Conservation (phyloP, 2,797 vertebrate genomes). For the Kryptopterus vitreolus region DNA sequence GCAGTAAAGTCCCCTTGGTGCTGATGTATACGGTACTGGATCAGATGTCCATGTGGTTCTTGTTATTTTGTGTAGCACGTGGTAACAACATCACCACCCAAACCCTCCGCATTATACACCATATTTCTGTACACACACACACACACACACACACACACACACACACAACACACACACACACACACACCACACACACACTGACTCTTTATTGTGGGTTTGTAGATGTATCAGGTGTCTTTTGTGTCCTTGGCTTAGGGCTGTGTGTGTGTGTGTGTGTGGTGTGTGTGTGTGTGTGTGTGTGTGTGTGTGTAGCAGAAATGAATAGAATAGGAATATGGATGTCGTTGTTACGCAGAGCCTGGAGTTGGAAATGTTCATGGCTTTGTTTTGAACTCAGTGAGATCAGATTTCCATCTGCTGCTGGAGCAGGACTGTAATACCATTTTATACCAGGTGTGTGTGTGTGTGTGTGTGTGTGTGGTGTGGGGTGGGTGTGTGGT, state of each 20-base stretch:
- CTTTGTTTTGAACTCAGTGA: slow-evolving; percentile 1
- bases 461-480: background rate
- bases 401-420: slow-evolving; percentile 9
- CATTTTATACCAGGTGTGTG: background rate
- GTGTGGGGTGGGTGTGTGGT: background rate
- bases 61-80: background rate
- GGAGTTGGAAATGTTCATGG: slow-evolving; percentile 1
- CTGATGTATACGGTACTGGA: background rate
- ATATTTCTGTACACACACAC: slow-evolving; percentile 17
- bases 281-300: background rate
- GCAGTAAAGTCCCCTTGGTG: background rate
- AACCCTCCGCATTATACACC: no score
- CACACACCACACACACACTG: slow-evolving; percentile 15
- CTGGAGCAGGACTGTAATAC: background rate
- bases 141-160: slow-evolving; percentile 17
- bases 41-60: background rate
- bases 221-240: slow-evolving; percentile 13
- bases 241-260: background rate
- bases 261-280: slow-evolving; percentile 13
- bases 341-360: slow-evolving; percentile 2
- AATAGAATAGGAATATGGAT: background rate
- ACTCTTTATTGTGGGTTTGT: background rate
- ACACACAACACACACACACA: slow-evolving; percentile 20
- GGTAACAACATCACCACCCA: no score
- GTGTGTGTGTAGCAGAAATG: background rate